Conservation (phyloP, 2,888 invertebrate species). For the Caenorhabditis angaria region DNA sequence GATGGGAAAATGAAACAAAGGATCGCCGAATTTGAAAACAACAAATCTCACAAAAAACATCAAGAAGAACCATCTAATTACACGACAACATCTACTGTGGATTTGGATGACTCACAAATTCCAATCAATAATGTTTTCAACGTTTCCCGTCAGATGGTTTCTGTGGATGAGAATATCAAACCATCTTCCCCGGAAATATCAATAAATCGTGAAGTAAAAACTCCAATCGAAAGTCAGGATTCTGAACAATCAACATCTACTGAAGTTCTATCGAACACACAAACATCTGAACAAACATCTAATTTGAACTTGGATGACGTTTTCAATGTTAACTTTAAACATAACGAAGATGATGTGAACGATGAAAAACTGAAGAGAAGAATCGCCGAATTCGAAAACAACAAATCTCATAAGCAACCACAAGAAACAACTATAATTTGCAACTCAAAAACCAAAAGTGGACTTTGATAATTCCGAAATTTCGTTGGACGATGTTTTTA, state of each 20-base stretch:
- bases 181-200: too few relatives aligned
- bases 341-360: background rate
- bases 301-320: background rate
- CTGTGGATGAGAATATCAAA: background rate
- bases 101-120: slow-evolving; percentile 8
- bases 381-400: slow-evolving; percentile 16
- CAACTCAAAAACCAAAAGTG: too few relatives aligned
- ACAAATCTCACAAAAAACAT: slow-evolving; percentile 17
- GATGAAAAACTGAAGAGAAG: slow-evolving; percentile 1
- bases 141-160: background rate
- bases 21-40: slow-evolving; percentile 19
- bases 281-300: background rate
- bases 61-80: slow-evolving; percentile 6
- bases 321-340: slow-evolving; percentile 2
- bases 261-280: background rate
- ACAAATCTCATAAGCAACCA: slow-evolving; percentile 4
- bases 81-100: slow-evolving; percentile 1
- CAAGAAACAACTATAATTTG: too few relatives aligned
- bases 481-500: slow-evolving; percentile 15
- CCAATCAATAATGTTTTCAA: slow-evolving; percentile 18
- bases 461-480: slow-evolving; percentile 8
- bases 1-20: background rate
- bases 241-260: too few relatives aligned
- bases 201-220: background rate
- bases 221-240: background rate